phyloP scores from a whole-genome alignment of 2,113 vertebrate species.

The Chionis minor region DNA sequence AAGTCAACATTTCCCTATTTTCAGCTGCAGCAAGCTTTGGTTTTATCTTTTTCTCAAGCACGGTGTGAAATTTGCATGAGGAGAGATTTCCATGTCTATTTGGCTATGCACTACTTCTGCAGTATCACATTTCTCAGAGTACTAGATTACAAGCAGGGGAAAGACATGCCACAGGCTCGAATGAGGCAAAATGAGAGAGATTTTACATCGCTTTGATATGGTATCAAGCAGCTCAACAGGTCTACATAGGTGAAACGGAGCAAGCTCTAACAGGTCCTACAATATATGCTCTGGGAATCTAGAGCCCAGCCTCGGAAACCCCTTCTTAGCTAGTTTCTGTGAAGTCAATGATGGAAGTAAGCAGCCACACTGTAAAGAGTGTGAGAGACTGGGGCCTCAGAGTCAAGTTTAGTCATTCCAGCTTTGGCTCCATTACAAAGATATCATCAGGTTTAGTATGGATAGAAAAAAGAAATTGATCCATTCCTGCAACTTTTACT shows the following conservation, averaged over 20 bases:
- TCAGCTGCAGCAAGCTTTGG: not conserved
- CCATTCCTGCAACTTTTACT: not conserved
- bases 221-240: constrained; percentile 30
- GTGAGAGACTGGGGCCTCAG: not conserved
- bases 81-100: not conserved
- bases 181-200: not conserved
- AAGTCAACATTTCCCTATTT: not conserved
- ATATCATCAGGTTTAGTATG: not conserved
- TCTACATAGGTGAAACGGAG: not conserved
- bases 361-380: not conserved
- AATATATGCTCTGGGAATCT: not conserved
- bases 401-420: not conserved
- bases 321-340: not conserved
- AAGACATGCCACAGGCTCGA: not conserved
- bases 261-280: not conserved
- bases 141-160: not conserved
- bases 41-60: constrained; percentile 24
- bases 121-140: not conserved
- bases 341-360: not conserved
- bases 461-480: not conserved
- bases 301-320: not conserved
- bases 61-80: constrained; percentile 13
- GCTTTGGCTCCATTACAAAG: not conserved
- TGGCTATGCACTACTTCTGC: not conserved
- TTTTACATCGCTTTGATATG: constrained; percentile 12